Evolutionary conservation across 2,888 invertebrate species (phyloP).

Genomic region (Nomada ruficornis): DNA sequence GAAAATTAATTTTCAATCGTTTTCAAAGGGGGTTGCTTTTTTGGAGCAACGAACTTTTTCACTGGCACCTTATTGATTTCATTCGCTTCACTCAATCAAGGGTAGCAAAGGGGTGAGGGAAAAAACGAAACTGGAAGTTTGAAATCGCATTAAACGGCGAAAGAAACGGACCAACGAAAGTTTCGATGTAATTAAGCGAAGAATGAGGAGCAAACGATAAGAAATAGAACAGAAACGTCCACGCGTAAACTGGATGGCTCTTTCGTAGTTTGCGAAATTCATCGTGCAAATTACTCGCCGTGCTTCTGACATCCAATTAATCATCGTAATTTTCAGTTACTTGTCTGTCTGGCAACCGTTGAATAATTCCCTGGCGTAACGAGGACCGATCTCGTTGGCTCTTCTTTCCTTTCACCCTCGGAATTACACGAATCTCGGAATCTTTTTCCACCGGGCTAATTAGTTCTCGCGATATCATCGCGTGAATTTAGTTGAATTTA

Average conservation of each 20-base stretch:
- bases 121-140: background rate
- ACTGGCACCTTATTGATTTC: background rate
- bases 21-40: too few relatives aligned
- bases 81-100: background rate
- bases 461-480: too few relatives aligned
- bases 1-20: background rate
- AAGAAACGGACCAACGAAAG: slow-evolving; percentile 23
- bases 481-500: too few relatives aligned
- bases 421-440: background rate
- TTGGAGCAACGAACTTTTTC: background rate
- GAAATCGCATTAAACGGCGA: slow-evolving; percentile 37
- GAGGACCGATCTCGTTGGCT: slow-evolving; percentile 28
- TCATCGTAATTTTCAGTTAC: slow-evolving; percentile 69
- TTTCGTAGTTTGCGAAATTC: slow-evolving; percentile 63
- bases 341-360: slow-evolving; percentile 50
- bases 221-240: slow-evolving; percentile 19
- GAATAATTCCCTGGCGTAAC: slow-evolving; percentile 57
- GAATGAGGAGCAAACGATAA: slow-evolving; percentile 32
- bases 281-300: slow-evolving; percentile 64
- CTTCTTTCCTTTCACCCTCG: background rate
- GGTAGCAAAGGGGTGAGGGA: background rate
- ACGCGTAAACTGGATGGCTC: slow-evolving; percentile 56
- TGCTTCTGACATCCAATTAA: slow-evolving; percentile 71
- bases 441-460: background rate
- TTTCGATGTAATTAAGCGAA: slow-evolving; percentile 50